Conservation (phyloP, 2,888 invertebrate genomes). For the Tridacna gigas region DNA sequence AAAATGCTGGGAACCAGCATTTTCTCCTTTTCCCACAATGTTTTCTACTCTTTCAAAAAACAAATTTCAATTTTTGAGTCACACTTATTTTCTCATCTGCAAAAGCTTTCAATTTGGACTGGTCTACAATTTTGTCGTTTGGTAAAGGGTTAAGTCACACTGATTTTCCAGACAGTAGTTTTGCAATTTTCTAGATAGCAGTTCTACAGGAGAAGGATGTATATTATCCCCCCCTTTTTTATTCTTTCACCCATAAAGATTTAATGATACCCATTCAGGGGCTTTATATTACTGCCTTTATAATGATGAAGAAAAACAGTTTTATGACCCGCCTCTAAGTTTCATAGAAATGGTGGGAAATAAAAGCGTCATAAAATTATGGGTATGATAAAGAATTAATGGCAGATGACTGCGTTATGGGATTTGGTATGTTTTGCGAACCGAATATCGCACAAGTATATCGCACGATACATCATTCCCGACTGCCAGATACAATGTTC, state of each 20-base stretch:
- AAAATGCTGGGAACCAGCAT: too few relatives aligned
- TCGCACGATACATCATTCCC: background rate
- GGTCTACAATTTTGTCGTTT: too few relatives aligned
- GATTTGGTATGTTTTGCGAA: slow-evolving; percentile 45
- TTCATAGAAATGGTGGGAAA: slow-evolving; percentile 51
- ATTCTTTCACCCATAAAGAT: background rate
- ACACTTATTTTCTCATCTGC: too few relatives aligned
- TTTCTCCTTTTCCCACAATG: too few relatives aligned
- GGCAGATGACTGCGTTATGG: slow-evolving; percentile 52
- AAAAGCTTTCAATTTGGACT: too few relatives aligned
- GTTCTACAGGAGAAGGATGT: too few relatives aligned
- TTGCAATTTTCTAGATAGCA: too few relatives aligned
- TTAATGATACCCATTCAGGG: slow-evolving; percentile 10
- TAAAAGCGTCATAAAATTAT: slow-evolving; percentile 67
- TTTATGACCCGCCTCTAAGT: slow-evolving; percentile 46
- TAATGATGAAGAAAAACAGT: slow-evolving; percentile 36
- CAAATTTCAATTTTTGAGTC: too few relatives aligned
- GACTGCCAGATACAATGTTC: background rate
- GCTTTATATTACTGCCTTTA: slow-evolving; percentile 36
- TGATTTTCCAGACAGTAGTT: too few relatives aligned
- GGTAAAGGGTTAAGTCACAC: too few relatives aligned
- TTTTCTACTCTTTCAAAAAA: too few relatives aligned
- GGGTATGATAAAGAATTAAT: slow-evolving; percentile 62
- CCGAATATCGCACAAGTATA: slow-evolving; percentile 21
- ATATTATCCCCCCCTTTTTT: background rate